A percentile compares a stretch with the other conserved stretches of the same genome.
phyloP scores from a whole-genome alignment of 2,113 vertebrate species.

The Triplophysa tibetana region DNA sequence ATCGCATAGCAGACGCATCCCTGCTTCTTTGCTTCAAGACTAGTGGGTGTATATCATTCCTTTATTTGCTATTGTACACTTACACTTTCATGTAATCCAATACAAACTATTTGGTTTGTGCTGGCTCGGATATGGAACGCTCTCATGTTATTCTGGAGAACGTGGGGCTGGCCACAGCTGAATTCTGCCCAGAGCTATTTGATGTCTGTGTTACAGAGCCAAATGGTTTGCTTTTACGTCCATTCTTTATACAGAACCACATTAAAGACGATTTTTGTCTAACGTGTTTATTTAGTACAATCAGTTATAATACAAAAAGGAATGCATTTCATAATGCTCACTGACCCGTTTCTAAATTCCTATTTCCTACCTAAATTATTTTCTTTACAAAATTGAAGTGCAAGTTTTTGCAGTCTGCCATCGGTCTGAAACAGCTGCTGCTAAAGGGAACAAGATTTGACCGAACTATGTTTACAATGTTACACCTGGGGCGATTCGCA shows the following conservation, averaged over 20 bases:
- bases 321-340: no score
- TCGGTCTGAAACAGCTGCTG: no score
- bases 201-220: conserved; percentile 33
- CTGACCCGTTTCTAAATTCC: no score
- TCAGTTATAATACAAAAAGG: no score
- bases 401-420: background rate
- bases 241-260: background rate
- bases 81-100: conserved; percentile 15
- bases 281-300: no score
- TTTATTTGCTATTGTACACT: conserved; percentile 33
- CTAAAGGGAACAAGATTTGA: no score
- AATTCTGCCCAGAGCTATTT: conserved; percentile 33
- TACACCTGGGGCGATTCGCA: no score
- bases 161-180: conserved; percentile 25
- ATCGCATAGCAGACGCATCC: conserved; percentile 14
- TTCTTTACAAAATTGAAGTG: background rate
- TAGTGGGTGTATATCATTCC: conserved; percentile 16
- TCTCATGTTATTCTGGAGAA: conserved; percentile 29
- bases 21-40: conserved; percentile 4
- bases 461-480: no score
- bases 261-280: background rate
- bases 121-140: conserved; percentile 17
- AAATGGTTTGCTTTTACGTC: conserved; percentile 13
- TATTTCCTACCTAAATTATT: no score
- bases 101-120: conserved; percentile 24